Evolutionary conservation across 2,888 invertebrate genomes (phyloP), one percentile per base, ranked within the genome.

Genomic region (Mactromeris polynyma): DNA sequence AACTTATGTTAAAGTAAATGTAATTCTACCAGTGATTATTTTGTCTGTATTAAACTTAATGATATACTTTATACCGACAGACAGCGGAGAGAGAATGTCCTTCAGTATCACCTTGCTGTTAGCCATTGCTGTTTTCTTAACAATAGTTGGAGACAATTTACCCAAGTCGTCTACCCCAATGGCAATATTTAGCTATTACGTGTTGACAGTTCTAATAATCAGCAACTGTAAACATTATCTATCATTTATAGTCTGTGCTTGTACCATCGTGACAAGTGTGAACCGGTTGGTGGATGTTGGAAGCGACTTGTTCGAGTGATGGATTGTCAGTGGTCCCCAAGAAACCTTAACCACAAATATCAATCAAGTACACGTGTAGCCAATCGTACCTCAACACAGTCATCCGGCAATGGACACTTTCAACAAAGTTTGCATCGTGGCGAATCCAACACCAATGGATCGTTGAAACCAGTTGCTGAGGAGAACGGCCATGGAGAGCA

Each of bases 71-170:
- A 36, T 73, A 4, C 73, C 73, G 36, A 17, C 36, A 33, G 36
- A 33, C 9, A 73, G 73, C 33, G 73, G 81, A 51, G 81, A 81
- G 54, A 26, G 81, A 19, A 0, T 81, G 7, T 81, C 81, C 7
- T 81, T 40, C 19, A 33, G 81, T 19, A 46, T 81, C 9, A 81
- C 81, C 11, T 46, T 81, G 33, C 33, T 81, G n/a, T 42, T 81
- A 31, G 81, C 81, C 0, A 81, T 46, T 51, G 81, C 81, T 81
- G 81, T 81, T 2, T 81, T 81, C 31, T 51, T 81, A 33, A 81
- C 81, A 21, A 81, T 81, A 7, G 81, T 81, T 81, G 46, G 26
- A 42, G 81, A 81, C 31, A 81, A n/a, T 31, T 81, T 81, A 46
- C 81, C 81, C 2, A 81, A 81, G 54, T 14, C 51, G 3, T 81